Conservation (phyloP, 2,888 invertebrate species). For the Coelopa pilipes region DNA sequence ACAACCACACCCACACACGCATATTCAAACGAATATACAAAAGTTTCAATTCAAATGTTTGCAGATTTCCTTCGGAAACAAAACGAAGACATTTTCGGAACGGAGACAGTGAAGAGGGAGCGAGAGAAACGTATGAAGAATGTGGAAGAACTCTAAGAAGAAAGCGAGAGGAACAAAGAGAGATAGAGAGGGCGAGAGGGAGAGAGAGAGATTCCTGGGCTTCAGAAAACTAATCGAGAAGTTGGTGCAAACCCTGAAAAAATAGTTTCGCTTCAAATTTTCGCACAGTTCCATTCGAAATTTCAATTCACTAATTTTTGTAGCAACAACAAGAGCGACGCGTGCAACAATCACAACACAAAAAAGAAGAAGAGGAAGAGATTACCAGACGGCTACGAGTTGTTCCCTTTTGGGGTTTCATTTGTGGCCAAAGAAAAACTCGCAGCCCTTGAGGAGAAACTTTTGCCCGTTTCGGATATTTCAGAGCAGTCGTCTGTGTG, state of each 20-base stretch:
- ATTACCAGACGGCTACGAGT: no score
- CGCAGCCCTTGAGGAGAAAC: conserved; percentile 1
- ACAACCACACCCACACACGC: conserved; percentile 17
- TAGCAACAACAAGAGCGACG: not conserved
- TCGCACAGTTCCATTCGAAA: conserved; percentile 20
- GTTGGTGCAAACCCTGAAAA: conserved; percentile 25
- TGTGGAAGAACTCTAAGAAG: not conserved
- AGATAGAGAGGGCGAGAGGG: not conserved
- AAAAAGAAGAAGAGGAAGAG: no score
- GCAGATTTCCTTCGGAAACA: not conserved
- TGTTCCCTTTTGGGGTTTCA: conserved; percentile 11
- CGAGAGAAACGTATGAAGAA: not conserved
- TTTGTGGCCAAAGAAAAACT: conserved; percentile 22
- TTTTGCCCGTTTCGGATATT: conserved; percentile 1
- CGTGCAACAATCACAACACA: not conserved
- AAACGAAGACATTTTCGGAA: no score
- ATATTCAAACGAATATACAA: conserved; percentile 1
- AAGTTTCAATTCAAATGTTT: conserved; percentile 26
- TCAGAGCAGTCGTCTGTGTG: not conserved
- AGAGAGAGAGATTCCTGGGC: conserved; percentile 13
- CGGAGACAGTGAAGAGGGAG: not conserved
- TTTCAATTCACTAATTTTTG: conserved; percentile 16
- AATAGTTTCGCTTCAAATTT: conserved; percentile 14
- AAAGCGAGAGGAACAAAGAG: not conserved
- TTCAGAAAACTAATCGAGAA: conserved; percentile 38